These are phyloP conservation scores for Odontamblyopus rebecca DNA, from an alignment of 2,797 vertebrate genomes.

Conservation along the genomic window DNA sequence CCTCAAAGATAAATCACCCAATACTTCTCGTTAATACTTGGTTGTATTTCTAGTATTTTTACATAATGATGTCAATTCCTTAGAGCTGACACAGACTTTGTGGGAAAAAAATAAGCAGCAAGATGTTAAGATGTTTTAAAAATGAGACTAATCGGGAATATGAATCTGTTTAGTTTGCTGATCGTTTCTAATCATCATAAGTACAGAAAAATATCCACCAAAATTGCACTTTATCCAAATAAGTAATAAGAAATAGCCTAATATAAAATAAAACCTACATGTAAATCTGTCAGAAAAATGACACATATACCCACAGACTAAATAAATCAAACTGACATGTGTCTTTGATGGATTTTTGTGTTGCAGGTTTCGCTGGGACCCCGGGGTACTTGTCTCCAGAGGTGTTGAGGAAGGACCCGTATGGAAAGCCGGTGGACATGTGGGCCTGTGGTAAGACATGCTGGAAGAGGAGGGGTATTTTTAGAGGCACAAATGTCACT, in stretches of 20 bases:
- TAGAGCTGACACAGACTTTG: background rate
- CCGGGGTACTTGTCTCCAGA: slow-evolving; percentile 96
- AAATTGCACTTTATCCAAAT: too few relatives aligned
- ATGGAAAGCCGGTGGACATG: slow-evolving; percentile 98
- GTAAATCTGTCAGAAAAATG: too few relatives aligned
- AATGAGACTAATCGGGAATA: background rate
- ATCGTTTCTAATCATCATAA: too few relatives aligned
- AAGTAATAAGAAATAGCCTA: too few relatives aligned
- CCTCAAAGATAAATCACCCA: background rate
- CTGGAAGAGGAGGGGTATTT: background rate
- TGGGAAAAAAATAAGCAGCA: too few relatives aligned
- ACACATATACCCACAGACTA: too few relatives aligned
- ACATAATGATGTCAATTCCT: slow-evolving; percentile 35
- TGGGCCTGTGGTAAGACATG: slow-evolving; percentile 92
- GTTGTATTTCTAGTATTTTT: slow-evolving; percentile 18
- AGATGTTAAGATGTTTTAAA: background rate
- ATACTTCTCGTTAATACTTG: background rate
- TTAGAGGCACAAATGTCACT: background rate
- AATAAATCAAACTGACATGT: too few relatives aligned
- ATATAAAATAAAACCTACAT: too few relatives aligned
- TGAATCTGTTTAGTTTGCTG: too few relatives aligned
- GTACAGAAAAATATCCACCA: too few relatives aligned
- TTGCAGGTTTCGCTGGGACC: slow-evolving; percentile 92
- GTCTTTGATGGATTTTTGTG: slow-evolving; percentile 11
- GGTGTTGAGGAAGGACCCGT: slow-evolving; percentile 94